Conservation (phyloP, 2,797 vertebrate genomes). For the Peromyscus nudipes region DNA sequence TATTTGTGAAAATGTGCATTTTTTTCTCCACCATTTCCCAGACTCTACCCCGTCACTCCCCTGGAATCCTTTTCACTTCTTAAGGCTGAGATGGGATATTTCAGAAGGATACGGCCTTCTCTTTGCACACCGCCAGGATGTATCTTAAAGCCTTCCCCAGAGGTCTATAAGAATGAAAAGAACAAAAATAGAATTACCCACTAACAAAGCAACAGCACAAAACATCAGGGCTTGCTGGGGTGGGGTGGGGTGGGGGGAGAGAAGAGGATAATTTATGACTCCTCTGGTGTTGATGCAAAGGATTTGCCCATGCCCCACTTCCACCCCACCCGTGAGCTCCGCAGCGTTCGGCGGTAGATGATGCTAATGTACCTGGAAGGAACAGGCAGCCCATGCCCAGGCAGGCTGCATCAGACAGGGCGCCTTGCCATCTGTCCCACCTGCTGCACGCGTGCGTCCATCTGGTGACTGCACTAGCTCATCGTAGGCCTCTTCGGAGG, state of each 20-base stretch:
- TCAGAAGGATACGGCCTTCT: background rate
- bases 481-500: slow-evolving; percentile 87
- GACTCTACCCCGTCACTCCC: background rate
- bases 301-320: slow-evolving; percentile 64
- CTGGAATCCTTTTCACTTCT: background rate
- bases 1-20: background rate
- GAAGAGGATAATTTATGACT: slow-evolving; percentile 66
- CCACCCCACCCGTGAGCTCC: slow-evolving; percentile 69
- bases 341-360: slow-evolving; percentile 85
- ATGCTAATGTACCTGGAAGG: slow-evolving; percentile 92
- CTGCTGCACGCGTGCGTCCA: slow-evolving; percentile 94
- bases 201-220: slow-evolving; percentile 52
- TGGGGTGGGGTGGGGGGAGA: background rate
- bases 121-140: background rate
- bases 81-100: background rate
- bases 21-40: background rate
- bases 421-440: slow-evolving; percentile 93
- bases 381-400: slow-evolving; percentile 88
- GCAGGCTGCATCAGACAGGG: slow-evolving; percentile 91
- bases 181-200: background rate
- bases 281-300: slow-evolving; percentile 61
- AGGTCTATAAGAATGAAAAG: background rate
- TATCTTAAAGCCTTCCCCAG: background rate
- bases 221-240: background rate
- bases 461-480: slow-evolving; percentile 92